A percentile compares a stretch with the other conserved stretches of the same genome.
Evolutionary conservation across 2,797 vertebrate genomes (phyloP).

Genomic region (Pseudocheirus occidentalis): DNA sequence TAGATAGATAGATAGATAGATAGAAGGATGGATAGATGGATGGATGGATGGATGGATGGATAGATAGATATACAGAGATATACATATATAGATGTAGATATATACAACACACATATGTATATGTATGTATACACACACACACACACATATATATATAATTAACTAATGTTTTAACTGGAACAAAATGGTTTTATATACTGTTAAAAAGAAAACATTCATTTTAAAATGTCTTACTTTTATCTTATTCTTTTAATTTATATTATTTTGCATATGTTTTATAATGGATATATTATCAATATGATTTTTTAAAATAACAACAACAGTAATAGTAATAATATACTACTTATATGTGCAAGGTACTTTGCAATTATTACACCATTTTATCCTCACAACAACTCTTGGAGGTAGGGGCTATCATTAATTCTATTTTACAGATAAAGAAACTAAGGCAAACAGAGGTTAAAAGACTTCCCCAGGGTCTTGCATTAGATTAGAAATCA

Average conservation of each 20-base stretch:
- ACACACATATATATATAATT: too few relatives aligned
- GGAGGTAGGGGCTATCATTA: neutral
- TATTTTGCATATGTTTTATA: neutral
- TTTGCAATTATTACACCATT: neutral
- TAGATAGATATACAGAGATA: too few relatives aligned
- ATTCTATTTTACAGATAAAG: neutral
- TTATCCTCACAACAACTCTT: neutral
- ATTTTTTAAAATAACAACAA: neutral
- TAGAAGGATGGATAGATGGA: too few relatives aligned
- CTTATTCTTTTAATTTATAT: neutral
- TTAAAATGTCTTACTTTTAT: neutral
- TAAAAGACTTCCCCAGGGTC: neutral
- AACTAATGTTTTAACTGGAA: neutral
- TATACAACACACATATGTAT: too few relatives aligned
- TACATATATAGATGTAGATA: too few relatives aligned
- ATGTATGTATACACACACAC: rapidly evolving
- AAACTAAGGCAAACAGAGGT: neutral
- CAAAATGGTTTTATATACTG: neutral
- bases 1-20: too few relatives aligned
- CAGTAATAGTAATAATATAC: neutral
- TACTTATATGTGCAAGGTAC: neutral
- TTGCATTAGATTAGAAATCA: neutral
- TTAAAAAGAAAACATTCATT: neutral
- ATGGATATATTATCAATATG: neutral
- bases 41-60: too few relatives aligned